A percentile compares a stretch with the other conserved stretches of the same genome.
Evolutionary conservation across 1,140 invertebrate genomes (phyloP).

Genomic region (Ostrea edulis): DNA sequence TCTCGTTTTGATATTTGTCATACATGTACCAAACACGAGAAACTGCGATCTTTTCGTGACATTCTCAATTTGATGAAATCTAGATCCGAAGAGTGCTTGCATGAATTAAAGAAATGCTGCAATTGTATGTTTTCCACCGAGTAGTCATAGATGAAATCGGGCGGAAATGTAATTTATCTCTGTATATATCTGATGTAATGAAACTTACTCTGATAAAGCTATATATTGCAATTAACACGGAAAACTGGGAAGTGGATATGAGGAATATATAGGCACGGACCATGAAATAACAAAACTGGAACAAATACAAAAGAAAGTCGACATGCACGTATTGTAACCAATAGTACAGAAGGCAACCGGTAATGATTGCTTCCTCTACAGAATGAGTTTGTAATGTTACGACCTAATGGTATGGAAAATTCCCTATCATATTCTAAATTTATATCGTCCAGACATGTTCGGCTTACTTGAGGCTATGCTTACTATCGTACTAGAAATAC

Average conservation of each 20-base stretch:
- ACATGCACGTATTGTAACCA: conserved; percentile 24
- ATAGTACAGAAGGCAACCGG: not conserved
- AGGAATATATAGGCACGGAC: conserved; percentile 13
- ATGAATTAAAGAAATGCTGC: conserved; percentile 15
- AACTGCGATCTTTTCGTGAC: not conserved
- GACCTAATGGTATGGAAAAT: conserved; percentile 34
- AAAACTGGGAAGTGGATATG: conserved; percentile 16
- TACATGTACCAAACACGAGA: no score
- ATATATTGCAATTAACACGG: conserved; percentile 28
- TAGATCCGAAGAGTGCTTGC: conserved; percentile 1
- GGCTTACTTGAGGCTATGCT: not conserved
- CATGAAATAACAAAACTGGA: conserved; percentile 10
- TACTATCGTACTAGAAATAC: no score
- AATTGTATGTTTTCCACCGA: not conserved
- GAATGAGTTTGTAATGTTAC: conserved; percentile 18
- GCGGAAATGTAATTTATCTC: conserved; percentile 24
- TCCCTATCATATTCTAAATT: conserved; percentile 3
- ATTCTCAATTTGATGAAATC: conserved; percentile 18
- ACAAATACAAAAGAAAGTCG: not conserved
- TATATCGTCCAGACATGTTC: not conserved
- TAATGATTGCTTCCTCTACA: not conserved
- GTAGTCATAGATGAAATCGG: conserved; percentile 11
- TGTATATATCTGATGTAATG: conserved; percentile 36
- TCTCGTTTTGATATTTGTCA: no score
- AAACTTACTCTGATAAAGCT: conserved; percentile 25